phyloP scores from a whole-genome alignment of 2,113 vertebrate species.

The Promerops cafer region DNA sequence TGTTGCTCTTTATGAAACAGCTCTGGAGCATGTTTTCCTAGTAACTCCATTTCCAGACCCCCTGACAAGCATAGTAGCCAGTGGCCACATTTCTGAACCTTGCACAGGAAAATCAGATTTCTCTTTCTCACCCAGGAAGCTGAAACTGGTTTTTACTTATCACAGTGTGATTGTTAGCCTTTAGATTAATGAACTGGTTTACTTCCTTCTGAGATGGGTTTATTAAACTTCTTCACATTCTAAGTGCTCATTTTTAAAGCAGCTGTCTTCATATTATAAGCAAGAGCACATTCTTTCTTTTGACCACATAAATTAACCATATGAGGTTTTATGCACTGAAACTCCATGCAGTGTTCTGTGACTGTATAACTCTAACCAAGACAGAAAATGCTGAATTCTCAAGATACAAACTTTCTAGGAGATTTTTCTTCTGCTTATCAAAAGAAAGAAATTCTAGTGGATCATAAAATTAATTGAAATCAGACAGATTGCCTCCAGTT shows the following conservation, averaged over 20 bases:
- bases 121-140: neutral
- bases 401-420: neutral
- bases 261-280: slow-evolving; percentile 9
- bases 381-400: neutral
- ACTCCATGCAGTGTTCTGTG: neutral
- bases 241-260: slow-evolving; percentile 25
- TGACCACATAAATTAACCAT: slow-evolving; percentile 7
- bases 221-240: slow-evolving; percentile 28
- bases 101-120: neutral
- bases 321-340: neutral
- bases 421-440: neutral
- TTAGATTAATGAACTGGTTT: slow-evolving; percentile 8
- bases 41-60: neutral
- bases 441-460: neutral
- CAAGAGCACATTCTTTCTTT: slow-evolving; percentile 44
- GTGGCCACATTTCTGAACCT: neutral
- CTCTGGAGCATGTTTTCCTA: neutral
- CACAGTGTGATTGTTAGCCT: neutral
- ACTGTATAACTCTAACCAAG: neutral
- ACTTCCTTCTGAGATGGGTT: neutral
- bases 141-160: neutral
- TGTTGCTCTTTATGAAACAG: neutral
- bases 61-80: neutral
- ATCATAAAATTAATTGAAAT: neutral
- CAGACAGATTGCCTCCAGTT: neutral